Percentiles rank a stretch among this genome's conserved stretches.
phyloP scores from a whole-genome alignment of 23 tunicate genomes.

The Styela plicata region DNA sequence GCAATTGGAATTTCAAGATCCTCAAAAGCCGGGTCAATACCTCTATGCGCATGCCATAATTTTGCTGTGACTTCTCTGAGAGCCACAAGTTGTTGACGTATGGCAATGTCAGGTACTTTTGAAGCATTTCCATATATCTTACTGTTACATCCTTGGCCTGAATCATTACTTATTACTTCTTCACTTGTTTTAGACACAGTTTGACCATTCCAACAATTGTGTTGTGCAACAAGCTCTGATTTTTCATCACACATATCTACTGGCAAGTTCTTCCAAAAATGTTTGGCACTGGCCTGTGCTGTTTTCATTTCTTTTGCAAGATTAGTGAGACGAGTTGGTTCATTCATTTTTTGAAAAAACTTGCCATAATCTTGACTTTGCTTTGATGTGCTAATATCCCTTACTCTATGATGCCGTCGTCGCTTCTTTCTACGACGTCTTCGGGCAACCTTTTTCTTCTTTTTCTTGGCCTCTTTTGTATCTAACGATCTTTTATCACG shows the following conservation, averaged over 20 bases:
- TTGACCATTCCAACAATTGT: slow-evolving; percentile 52
- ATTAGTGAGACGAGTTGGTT: not conserved
- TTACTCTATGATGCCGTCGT: not conserved
- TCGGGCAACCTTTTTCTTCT: not conserved
- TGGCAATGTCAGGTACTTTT: not conserved
- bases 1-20: not conserved
- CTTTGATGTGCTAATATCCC: slow-evolving; percentile 8
- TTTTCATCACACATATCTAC: slow-evolving; percentile 8
- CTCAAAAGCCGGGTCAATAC: slow-evolving; percentile 8
- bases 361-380: not conserved
- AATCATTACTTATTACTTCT: not conserved
- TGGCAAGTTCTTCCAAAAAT: slow-evolving; percentile 35
- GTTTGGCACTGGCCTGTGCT: not conserved
- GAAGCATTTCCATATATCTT: not conserved
- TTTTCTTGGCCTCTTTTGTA: not conserved
- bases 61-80: slow-evolving; percentile 18
- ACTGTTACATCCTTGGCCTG: not conserved
- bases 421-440: not conserved
- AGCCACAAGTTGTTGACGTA: not conserved
- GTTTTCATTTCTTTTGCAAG: slow-evolving; percentile 20
- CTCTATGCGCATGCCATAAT: slow-evolving; percentile 2
- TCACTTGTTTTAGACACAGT: not conserved
- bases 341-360: not conserved
- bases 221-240: not conserved
- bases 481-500: not conserved